These are phyloP conservation scores for Odontomachus brunneus DNA, from an alignment of 1,140 invertebrate genomes.

Conservation along the genomic window DNA sequence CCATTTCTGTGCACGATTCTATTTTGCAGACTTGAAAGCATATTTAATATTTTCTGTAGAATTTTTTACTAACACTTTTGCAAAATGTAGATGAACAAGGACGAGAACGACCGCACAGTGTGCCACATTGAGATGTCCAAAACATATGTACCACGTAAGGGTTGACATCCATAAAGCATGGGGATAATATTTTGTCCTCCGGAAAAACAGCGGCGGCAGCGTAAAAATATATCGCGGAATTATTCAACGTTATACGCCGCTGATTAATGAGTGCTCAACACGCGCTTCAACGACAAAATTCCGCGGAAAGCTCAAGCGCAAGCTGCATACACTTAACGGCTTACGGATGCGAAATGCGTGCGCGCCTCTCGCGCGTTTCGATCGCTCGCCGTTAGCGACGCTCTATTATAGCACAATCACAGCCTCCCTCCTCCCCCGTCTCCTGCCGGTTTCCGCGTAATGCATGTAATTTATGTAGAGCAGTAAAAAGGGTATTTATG, in stretches of 20 bases:
- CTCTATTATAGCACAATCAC: not conserved
- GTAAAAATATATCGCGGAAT: conserved; percentile 4
- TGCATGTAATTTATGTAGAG: conserved; percentile 19
- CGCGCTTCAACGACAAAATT: not conserved
- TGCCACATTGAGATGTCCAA: too few relatives aligned
- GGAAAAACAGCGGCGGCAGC: not conserved
- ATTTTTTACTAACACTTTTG: too few relatives aligned
- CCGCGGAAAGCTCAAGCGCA: not conserved
- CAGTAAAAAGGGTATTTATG: conserved; percentile 23
- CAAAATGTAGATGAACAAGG: too few relatives aligned
- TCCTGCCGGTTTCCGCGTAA: too few relatives aligned
- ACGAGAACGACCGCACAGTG: too few relatives aligned
- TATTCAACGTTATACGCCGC: not conserved
- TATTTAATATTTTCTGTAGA: too few relatives aligned
- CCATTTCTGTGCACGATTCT: too few relatives aligned
- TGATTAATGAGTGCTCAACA: conserved; percentile 33
- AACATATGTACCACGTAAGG: too few relatives aligned
- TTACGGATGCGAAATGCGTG: not conserved
- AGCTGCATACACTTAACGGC: not conserved
- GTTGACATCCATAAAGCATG: too few relatives aligned
- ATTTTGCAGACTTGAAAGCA: too few relatives aligned
- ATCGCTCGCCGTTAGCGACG: conserved; percentile 7
- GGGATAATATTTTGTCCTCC: too few relatives aligned
- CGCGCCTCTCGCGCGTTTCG: not conserved
- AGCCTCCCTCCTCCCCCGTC: not conserved